Percentiles rank a stretch among this genome's conserved stretches.
Conservation (phyloP, 2,797 vertebrate genomes). For the Lycodopsis pacificus region DNA sequence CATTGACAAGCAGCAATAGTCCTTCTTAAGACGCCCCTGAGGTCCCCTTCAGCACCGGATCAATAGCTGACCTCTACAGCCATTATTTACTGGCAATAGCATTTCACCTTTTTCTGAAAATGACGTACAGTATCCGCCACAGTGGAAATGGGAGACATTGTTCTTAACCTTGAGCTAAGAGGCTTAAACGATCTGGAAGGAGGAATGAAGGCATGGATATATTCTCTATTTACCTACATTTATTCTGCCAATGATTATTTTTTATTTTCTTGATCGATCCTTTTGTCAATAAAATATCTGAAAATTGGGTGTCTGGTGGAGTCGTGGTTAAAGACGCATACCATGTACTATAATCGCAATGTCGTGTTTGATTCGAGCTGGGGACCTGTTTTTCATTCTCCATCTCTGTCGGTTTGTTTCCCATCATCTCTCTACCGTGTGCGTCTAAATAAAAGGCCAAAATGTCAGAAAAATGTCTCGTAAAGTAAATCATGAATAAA, state of each 20-base stretch:
- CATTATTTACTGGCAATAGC: slow-evolving; percentile 73
- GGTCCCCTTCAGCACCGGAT: slow-evolving; percentile 77
- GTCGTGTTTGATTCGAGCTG: background rate
- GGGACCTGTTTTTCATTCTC: background rate
- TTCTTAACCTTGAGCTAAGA: slow-evolving; percentile 59
- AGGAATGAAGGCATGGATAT: slow-evolving; percentile 5
- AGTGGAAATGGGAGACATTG: slow-evolving; percentile 39
- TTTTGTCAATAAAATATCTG: slow-evolving; percentile 25
- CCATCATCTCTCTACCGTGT: background rate
- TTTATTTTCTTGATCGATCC: background rate
- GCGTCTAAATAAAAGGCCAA: background rate
- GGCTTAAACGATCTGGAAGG: slow-evolving; percentile 13
- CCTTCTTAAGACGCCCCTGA: slow-evolving; percentile 77
- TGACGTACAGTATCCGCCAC: slow-evolving; percentile 73
- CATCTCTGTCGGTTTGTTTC: background rate
- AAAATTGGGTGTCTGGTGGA: background rate
- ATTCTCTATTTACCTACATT: background rate
- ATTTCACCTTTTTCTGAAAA: slow-evolving; percentile 68
- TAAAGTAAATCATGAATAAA: background rate
- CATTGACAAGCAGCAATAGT: slow-evolving; percentile 82
- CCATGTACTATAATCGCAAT: background rate
- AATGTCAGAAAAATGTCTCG: background rate
- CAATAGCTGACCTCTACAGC: slow-evolving; percentile 79
- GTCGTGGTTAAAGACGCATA: background rate
- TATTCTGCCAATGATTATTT: slow-evolving; percentile 1